phyloP scores from a whole-genome alignment of 2,888 invertebrate species.

The Eristalis intricaria region DNA sequence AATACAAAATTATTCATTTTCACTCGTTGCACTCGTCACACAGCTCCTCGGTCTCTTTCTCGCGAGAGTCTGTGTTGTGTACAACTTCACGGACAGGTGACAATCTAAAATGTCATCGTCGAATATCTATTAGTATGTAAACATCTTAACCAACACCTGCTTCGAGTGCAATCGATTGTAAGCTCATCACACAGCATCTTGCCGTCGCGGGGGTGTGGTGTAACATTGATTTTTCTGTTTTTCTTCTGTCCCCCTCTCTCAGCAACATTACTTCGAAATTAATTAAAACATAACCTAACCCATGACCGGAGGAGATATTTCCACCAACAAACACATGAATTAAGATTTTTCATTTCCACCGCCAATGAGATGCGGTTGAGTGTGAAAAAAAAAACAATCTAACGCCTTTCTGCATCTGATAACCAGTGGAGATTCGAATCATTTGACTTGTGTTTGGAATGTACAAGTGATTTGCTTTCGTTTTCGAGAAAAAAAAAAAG shows the following conservation, averaged over 20 bases:
- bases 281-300: constrained; percentile 41
- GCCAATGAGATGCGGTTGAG: not conserved
- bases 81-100: not conserved
- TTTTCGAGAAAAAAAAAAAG: not conserved
- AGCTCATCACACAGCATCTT: constrained; percentile 36
- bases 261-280: constrained; percentile 53
- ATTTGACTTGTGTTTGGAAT: constrained; percentile 42
- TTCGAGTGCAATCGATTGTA: constrained; percentile 19
- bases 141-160: constrained; percentile 14
- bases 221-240: constrained; percentile 21
- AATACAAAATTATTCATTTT: not conserved
- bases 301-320: constrained; percentile 25
- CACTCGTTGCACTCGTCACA: not conserved
- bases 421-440: constrained; percentile 49
- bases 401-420: constrained; percentile 58
- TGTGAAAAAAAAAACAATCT: constrained; percentile 52
- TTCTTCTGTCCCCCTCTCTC: not conserved
- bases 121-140: constrained; percentile 1
- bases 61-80: not conserved
- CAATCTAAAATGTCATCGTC: constrained; percentile 1
- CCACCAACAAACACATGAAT: not conserved
- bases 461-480: constrained; percentile 35
- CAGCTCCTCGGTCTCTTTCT: not conserved
- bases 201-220: constrained; percentile 25
- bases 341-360: not conserved